Conservation (phyloP, 2,797 vertebrate genomes). For the Poeciliopsis turneri region DNA sequence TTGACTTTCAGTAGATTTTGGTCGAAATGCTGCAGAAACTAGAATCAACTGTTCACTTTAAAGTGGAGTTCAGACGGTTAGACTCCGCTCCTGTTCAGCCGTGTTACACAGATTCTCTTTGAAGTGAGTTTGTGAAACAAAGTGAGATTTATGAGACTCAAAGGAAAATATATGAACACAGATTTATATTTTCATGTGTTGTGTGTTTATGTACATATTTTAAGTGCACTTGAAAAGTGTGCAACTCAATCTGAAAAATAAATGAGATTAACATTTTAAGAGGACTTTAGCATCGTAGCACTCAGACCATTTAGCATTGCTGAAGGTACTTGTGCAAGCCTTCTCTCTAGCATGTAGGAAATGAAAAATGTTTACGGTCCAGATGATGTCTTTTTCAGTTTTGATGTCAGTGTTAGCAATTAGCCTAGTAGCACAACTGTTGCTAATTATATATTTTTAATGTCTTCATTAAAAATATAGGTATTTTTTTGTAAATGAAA, state of each 20-base stretch:
- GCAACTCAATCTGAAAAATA: conserved; percentile 58
- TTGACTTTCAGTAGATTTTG: neutral
- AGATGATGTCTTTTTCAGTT: neutral
- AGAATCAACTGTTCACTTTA: neutral
- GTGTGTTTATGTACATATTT: conserved; percentile 3
- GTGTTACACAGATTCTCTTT: conserved; percentile 67
- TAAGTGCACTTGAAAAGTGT: conserved; percentile 26
- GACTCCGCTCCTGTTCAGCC: neutral
- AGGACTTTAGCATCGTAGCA: too few species aligned
- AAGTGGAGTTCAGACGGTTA: neutral
- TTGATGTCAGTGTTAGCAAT: too few species aligned
- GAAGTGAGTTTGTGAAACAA: conserved; percentile 69
- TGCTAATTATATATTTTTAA: too few species aligned
- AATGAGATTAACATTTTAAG: neutral
- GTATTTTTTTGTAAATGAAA: neutral
- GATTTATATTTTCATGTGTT: conserved; percentile 27
- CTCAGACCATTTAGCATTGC: neutral
- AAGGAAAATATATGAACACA: conserved; percentile 46
- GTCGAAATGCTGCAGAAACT: neutral
- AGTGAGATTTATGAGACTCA: conserved; percentile 65
- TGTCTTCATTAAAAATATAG: too few species aligned
- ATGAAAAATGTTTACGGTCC: neutral
- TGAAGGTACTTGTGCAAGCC: neutral
- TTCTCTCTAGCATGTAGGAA: neutral
- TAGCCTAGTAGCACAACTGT: too few species aligned